Percentiles rank a stretch among this genome's conserved stretches.
phyloP scores from a whole-genome alignment of 2,113 vertebrate genomes.

The Gymnarchus niloticus region DNA sequence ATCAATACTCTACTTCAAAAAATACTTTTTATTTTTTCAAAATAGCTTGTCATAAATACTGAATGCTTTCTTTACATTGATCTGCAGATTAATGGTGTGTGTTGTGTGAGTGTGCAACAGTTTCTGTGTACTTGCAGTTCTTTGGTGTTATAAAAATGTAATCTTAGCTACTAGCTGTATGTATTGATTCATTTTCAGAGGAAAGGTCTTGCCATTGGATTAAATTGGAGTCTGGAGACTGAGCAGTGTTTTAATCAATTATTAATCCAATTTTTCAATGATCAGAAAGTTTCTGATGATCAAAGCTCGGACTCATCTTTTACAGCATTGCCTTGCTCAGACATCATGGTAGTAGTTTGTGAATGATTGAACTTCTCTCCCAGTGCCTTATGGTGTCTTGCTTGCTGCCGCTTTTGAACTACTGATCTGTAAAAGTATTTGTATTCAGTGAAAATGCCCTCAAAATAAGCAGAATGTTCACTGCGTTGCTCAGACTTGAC shows the following conservation, averaged over 20 bases:
- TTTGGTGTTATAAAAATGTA: neutral
- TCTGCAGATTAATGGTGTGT: slow-evolving; percentile 19
- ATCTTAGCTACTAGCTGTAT: neutral
- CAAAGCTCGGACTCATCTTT: slow-evolving; percentile 67
- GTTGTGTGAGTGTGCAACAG: neutral
- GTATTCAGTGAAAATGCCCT: slow-evolving; percentile 18
- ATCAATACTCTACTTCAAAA: neutral
- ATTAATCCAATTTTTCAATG: slow-evolving; percentile 79
- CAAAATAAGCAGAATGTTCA: neutral
- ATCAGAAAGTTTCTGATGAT: slow-evolving; percentile 71
- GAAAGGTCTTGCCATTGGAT: slow-evolving; percentile 45
- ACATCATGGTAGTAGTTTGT: slow-evolving; percentile 65
- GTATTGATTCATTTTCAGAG: slow-evolving; percentile 36
- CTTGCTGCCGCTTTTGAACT: slow-evolving; percentile 48
- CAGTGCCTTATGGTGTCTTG: slow-evolving; percentile 50
- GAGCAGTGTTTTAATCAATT: slow-evolving; percentile 75
- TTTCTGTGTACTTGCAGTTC: neutral
- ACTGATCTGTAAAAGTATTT: slow-evolving; percentile 40
- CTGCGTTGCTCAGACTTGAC: slow-evolving; percentile 6
- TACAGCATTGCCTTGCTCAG: slow-evolving; percentile 59
- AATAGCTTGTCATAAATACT: neutral
- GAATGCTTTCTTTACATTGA: slow-evolving; percentile 10
- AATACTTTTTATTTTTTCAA: neutral
- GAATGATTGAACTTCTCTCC: slow-evolving; percentile 62
- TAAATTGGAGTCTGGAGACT: slow-evolving; percentile 55